phyloP scores from a whole-genome alignment of 1,140 invertebrate genomes.

The Eufriesea mexicana region DNA sequence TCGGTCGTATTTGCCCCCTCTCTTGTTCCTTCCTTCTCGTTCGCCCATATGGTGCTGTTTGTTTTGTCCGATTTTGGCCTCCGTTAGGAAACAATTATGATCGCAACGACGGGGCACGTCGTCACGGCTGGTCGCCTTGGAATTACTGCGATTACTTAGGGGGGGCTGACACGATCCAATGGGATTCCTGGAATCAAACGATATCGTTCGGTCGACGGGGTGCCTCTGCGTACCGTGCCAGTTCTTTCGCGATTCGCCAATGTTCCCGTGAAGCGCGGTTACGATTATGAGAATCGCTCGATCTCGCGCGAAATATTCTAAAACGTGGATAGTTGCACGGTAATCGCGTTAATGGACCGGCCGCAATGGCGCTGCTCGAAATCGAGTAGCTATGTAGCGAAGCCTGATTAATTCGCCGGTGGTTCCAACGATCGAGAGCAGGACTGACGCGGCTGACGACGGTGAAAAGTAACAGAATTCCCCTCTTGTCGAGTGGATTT shows the following conservation, averaged over 20 bases:
- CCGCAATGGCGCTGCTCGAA: constrained; percentile 20
- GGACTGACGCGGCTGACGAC: constrained; percentile 31
- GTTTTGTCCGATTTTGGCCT: constrained; percentile 63
- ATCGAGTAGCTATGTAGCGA: constrained; percentile 38
- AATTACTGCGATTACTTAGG: constrained; percentile 46
- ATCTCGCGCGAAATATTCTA: constrained; percentile 11
- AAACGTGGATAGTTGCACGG: constrained; percentile 4
- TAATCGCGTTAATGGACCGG: constrained; percentile 48
- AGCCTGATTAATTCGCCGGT: constrained; percentile 48
- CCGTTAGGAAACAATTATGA: constrained; percentile 79
- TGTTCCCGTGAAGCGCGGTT: too few species aligned
- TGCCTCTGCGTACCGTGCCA: too few species aligned
- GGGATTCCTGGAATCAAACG: constrained; percentile 21
- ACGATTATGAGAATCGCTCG: too few species aligned
- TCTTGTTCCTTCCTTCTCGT: constrained; percentile 13
- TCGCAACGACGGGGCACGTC: constrained; percentile 44
- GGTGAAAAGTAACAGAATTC: constrained; percentile 22
- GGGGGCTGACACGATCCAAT: neutral
- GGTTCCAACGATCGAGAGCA: neutral
- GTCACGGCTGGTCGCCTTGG: constrained; percentile 63
- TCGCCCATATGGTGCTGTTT: constrained; percentile 75
- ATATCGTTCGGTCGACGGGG: neutral
- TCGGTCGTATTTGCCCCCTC: constrained; percentile 5
- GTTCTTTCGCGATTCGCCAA: too few species aligned
- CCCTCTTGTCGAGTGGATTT: constrained; percentile 46